These are phyloP conservation scores for Characodon lateralis DNA, from an alignment of 2,797 vertebrate genomes.

Conservation along the genomic window DNA sequence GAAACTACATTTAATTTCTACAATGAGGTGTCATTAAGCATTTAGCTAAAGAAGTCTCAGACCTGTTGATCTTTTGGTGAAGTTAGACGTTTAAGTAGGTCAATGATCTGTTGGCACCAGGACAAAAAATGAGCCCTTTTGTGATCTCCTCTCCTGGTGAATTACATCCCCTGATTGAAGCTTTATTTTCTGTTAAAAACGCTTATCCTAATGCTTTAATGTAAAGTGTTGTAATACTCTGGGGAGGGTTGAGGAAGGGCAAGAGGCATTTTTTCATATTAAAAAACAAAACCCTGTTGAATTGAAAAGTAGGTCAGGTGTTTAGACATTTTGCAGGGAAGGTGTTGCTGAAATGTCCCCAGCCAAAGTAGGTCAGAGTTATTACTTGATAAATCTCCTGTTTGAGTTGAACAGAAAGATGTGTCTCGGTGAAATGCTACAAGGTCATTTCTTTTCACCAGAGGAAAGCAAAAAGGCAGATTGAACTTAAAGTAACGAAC, in stretches of 20 bases:
- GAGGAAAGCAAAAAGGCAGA: slow-evolving; percentile 12
- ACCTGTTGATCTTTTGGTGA: background rate
- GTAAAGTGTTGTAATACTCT: background rate
- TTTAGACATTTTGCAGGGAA: slow-evolving; percentile 49
- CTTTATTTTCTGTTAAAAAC: slow-evolving; percentile 13
- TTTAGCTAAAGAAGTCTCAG: background rate
- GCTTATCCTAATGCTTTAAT: background rate
- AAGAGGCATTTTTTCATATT: background rate
- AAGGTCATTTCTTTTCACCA: slow-evolving; percentile 27
- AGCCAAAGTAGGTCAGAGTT: slow-evolving; percentile 65
- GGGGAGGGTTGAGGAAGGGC: background rate
- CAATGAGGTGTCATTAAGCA: background rate
- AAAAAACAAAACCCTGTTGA: slow-evolving; percentile 45
- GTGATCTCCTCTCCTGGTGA: slow-evolving; percentile 7
- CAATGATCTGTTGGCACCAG: background rate
- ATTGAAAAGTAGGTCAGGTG: slow-evolving; percentile 63
- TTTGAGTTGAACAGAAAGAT: slow-evolving; percentile 31
- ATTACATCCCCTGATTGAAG: background rate
- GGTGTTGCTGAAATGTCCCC: slow-evolving; percentile 55
- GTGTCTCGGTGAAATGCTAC: slow-evolving; percentile 12
- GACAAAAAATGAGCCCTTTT: no score
- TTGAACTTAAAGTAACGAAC: slow-evolving; percentile 7
- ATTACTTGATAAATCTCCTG: slow-evolving; percentile 67
- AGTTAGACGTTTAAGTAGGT: background rate
- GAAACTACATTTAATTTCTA: background rate